These are phyloP conservation scores for Aulostomus chinensis DNA, from an alignment of 2,797 vertebrate species.

Conservation along the genomic window DNA sequence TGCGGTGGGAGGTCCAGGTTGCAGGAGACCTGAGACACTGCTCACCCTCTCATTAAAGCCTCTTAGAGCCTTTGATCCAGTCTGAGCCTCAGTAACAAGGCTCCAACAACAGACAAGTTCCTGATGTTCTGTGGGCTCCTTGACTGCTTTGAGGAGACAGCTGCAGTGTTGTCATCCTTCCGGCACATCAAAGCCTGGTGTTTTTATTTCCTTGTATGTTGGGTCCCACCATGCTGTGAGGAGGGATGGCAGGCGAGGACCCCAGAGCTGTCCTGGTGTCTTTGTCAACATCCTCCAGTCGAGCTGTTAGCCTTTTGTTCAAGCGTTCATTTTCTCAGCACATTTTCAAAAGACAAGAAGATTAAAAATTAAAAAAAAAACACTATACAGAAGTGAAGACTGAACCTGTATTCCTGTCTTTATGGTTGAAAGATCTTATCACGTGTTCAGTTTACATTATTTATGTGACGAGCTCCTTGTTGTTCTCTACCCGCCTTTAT, in stretches of 20 bases:
- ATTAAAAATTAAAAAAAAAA: too few relatives aligned
- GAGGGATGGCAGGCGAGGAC: slow-evolving; percentile 16
- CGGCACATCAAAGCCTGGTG: slow-evolving; percentile 61
- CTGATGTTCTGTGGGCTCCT: slow-evolving; percentile 40
- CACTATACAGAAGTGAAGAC: background rate
- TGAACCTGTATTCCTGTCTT: slow-evolving; percentile 4
- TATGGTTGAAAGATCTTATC: slow-evolving; percentile 53
- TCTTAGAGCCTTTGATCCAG: slow-evolving; percentile 71
- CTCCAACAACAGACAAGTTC: slow-evolving; percentile 62
- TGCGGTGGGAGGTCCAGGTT: slow-evolving; percentile 60
- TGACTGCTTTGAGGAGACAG: slow-evolving; percentile 50
- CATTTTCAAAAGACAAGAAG: slow-evolving; percentile 3
- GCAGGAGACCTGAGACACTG: slow-evolving; percentile 53
- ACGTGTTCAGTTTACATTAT: slow-evolving; percentile 70
- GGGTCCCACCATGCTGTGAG: slow-evolving; percentile 36
- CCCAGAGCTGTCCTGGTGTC: slow-evolving; percentile 16
- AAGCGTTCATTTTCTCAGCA: slow-evolving; percentile 8
- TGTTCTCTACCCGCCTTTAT: slow-evolving; percentile 65
- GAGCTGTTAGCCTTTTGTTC: slow-evolving; percentile 23
- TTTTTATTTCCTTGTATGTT: slow-evolving; percentile 57
- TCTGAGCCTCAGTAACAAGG: slow-evolving; percentile 63
- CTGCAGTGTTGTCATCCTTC: slow-evolving; percentile 63
- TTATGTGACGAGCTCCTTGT: slow-evolving; percentile 69
- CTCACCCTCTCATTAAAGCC: slow-evolving; percentile 73
- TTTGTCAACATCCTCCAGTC: slow-evolving; percentile 36